Evolutionary conservation across 2,113 vertebrate species (phyloP).

Genomic region (Hippolais icterina): DNA sequence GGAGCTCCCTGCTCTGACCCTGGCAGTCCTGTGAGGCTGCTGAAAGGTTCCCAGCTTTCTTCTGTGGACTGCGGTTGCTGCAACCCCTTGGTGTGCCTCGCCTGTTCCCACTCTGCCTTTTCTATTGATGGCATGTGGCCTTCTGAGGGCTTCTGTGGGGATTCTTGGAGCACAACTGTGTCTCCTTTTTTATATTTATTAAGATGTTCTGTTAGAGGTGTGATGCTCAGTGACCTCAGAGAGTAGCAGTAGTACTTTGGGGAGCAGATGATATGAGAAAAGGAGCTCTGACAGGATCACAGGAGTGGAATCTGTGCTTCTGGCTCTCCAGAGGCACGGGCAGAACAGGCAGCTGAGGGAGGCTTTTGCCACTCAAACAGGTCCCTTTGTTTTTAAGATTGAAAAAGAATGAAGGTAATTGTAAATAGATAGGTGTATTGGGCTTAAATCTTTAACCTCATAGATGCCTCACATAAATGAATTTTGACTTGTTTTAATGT

Average conservation of each 20-base stretch:
- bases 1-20: neutral
- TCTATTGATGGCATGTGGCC: neutral
- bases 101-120: neutral
- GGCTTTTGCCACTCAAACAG: neutral
- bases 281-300: neutral
- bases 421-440: neutral
- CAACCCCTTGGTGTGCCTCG: rapidly evolving
- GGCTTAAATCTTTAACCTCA: neutral
- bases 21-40: neutral
- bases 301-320: neutral
- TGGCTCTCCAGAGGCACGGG: neutral
- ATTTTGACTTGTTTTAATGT: neutral
- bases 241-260: neutral
- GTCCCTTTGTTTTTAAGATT: neutral
- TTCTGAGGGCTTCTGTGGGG: neutral
- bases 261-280: neutral
- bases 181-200: neutral
- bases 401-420: neutral
- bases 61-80: rapidly evolving
- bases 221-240: neutral
- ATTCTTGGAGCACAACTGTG: neutral
- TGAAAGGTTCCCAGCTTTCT: neutral
- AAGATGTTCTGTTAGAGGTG: neutral
- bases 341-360: neutral
- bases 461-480: neutral